These are phyloP conservation scores for Sinocyclocheilus anophthalmus DNA, from an alignment of 2,113 vertebrate species.

Conservation along the genomic window DNA sequence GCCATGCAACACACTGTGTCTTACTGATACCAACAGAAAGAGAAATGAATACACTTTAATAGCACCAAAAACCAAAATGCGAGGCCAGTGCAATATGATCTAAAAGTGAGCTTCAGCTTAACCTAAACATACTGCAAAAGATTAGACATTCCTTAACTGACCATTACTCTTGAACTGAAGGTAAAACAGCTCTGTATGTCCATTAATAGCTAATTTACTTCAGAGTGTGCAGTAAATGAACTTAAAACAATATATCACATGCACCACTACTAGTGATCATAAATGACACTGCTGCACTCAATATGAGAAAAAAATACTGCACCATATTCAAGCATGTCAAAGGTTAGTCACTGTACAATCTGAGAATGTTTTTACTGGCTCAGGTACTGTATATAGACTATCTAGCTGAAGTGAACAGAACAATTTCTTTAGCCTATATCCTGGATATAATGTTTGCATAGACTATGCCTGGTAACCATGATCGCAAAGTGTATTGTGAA, in stretches of 20 bases:
- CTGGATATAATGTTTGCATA: slow-evolving; percentile 1
- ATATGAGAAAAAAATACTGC: neutral
- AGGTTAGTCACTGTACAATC: neutral
- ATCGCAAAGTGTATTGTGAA: neutral
- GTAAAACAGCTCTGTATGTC: neutral
- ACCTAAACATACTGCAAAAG: neutral
- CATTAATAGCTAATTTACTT: slow-evolving; percentile 28
- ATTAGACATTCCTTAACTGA: neutral
- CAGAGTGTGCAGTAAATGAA: neutral
- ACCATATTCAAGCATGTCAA: neutral
- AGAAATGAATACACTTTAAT: neutral
- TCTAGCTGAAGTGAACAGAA: neutral
- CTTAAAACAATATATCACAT: too few species aligned
- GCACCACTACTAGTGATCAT: too few species aligned
- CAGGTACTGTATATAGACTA: neutral
- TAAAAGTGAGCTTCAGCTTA: neutral
- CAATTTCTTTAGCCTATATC: neutral
- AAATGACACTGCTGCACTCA: too few species aligned
- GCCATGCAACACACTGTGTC: neutral
- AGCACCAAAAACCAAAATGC: neutral
- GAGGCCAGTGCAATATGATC: neutral
- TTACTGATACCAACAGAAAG: neutral
- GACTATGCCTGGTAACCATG: neutral
- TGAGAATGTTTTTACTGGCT: neutral
- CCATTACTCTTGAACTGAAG: neutral